These are phyloP conservation scores for Dastarcus helophoroides DNA, from an alignment of 2,888 invertebrate genomes.

Conservation along the genomic window DNA sequence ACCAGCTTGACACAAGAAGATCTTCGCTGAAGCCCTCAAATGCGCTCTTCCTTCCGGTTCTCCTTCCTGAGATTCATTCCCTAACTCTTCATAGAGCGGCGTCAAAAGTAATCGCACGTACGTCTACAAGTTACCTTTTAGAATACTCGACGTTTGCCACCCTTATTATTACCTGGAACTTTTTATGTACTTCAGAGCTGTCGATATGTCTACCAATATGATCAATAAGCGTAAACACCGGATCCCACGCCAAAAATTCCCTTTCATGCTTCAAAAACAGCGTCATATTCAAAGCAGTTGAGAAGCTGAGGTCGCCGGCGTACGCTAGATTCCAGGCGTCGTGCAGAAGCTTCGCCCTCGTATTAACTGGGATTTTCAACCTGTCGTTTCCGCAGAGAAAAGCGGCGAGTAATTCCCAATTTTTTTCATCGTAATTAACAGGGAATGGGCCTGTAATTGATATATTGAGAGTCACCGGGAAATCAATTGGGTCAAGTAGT, in stretches of 20 bases:
- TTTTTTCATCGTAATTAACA: constrained; percentile 67
- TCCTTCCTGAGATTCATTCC: constrained; percentile 39
- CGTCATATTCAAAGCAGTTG: constrained; percentile 68
- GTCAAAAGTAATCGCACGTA: constrained; percentile 58
- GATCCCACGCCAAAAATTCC: constrained; percentile 70
- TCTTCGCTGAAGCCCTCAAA: constrained; percentile 53
- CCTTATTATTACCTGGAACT: constrained; percentile 51
- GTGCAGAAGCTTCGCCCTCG: constrained; percentile 62
- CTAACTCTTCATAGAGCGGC: constrained; percentile 61
- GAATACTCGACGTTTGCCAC: background rate
- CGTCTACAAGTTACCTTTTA: constrained; percentile 38
- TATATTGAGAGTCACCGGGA: background rate
- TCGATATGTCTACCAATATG: constrained; percentile 66
- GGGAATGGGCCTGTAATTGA: constrained; percentile 57
- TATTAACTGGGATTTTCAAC: constrained; percentile 53
- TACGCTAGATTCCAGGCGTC: constrained; percentile 71
- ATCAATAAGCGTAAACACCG: constrained; percentile 72
- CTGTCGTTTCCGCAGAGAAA: constrained; percentile 48
- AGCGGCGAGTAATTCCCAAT: constrained; percentile 63
- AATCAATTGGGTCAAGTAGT: constrained; percentile 16
- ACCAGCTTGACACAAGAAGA: constrained; percentile 64
- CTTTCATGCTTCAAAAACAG: constrained; percentile 61
- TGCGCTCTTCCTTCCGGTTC: constrained; percentile 59
- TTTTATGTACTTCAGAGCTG: constrained; percentile 50
- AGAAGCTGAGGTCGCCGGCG: constrained; percentile 64